Percentiles rank a stretch among this genome's conserved stretches.
phyloP scores from a whole-genome alignment of 2,797 vertebrate genomes.

The Oceanodroma leucorhoa region DNA sequence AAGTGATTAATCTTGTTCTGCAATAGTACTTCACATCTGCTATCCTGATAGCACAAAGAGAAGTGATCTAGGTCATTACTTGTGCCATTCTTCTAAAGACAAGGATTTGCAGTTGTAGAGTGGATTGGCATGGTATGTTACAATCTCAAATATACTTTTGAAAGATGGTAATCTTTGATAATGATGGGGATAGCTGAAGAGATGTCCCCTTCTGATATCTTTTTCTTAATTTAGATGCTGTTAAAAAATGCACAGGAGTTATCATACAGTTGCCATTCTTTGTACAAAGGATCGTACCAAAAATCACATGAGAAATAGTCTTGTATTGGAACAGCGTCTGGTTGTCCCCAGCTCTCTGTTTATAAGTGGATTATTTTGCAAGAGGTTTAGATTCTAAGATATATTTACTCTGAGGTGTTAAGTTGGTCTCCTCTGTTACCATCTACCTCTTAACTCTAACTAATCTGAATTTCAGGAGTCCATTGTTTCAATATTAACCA shows the following conservation, averaged over 20 bases:
- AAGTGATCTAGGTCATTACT: neutral
- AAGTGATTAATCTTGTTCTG: neutral
- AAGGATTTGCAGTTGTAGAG: neutral
- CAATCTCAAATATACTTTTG: neutral
- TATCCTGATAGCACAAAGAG: neutral
- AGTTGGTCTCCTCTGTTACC: neutral
- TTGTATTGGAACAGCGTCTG: neutral
- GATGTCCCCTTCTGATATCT: neutral
- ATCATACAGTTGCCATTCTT: neutral
- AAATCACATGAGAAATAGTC: neutral
- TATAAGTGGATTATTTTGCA: neutral
- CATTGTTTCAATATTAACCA: neutral
- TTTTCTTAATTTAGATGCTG: neutral
- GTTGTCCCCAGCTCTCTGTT: neutral
- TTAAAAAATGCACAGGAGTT: neutral
- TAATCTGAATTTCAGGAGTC: neutral
- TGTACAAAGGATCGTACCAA: neutral
- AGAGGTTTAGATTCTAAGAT: neutral
- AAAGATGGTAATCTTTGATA: neutral
- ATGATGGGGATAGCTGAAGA: neutral
- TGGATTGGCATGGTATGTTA: neutral
- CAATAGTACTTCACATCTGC: neutral
- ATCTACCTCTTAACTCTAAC: neutral
- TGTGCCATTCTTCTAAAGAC: neutral
- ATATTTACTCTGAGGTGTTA: neutral